phyloP scores from a whole-genome alignment of 92 coral and sea anemone species.

The Muricea muricata region DNA sequence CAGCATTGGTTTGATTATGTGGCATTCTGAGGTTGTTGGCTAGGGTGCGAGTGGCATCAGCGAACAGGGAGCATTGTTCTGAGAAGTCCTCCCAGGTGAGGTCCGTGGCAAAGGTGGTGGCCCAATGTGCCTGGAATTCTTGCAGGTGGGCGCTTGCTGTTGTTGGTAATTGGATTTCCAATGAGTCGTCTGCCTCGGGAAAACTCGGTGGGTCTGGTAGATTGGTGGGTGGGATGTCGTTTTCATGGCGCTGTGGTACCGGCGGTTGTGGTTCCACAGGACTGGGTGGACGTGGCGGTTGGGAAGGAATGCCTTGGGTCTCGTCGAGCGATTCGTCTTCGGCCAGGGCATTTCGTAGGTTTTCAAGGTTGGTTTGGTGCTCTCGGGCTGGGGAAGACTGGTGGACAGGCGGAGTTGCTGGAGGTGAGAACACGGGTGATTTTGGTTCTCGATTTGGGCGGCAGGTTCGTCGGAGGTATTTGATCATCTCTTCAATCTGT shows the following conservation, averaged over 20 bases:
- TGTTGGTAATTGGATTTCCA: neutral
- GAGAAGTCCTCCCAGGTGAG: neutral
- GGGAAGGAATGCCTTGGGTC: constrained; percentile 20
- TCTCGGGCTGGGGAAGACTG: no score
- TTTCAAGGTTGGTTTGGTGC: constrained; percentile 20
- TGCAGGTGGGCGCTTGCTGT: neutral
- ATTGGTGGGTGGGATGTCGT: neutral
- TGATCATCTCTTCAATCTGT: constrained; percentile 8
- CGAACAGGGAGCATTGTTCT: constrained; percentile 27
- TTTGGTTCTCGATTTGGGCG: neutral
- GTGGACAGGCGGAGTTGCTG: neutral
- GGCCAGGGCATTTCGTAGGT: neutral
- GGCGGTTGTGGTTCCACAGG: neutral
- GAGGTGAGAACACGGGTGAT: no score
- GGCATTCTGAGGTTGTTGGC: constrained; percentile 25
- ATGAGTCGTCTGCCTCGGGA: neutral
- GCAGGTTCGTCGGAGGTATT: constrained; percentile 20
- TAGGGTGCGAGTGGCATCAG: constrained; percentile 34
- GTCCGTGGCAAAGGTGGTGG: neutral
- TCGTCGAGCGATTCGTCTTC: neutral
- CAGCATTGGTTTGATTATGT: constrained; percentile 5
- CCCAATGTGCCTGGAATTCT: neutral
- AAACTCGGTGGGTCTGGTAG: neutral
- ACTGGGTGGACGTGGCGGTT: constrained; percentile 13
- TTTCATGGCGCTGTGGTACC: neutral